Base-by-base conservation (phyloP, 1,140 invertebrate species). In the Colletes gigas region DNA sequence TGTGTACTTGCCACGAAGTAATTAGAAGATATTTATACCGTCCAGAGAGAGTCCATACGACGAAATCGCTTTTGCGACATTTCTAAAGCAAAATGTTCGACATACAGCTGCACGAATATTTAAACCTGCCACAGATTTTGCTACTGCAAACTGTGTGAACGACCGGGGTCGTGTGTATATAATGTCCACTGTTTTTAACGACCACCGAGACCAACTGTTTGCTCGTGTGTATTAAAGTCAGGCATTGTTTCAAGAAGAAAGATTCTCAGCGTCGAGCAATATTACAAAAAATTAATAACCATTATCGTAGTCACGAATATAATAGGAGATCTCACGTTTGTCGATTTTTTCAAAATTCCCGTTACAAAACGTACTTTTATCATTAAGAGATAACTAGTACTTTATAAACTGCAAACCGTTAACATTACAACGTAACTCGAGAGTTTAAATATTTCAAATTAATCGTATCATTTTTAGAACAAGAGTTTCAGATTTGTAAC, bases 61-160 rank as follows among this genome's bases (percentile, higher is more conserved):
- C 44, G 50, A 70, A 70, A 60, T 10, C 75, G 21, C 66, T 60
- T 75, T 60, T 50, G 44, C 41, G 55, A 30, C 12, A 17, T 41
- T 39, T 39, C 9, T 7, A 1, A n/a, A 60, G 10, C 21, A 17
- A n/a, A 57, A 76, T 54, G n/a, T 54, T 66, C 44, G 62, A 76
- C 55, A 69, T 59, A 59, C 15, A 59, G 6, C 30, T 21, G 14
- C 17, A 21, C 39, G 50, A 70, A 41, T 52, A 63, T 71, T 71
- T 71, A 78, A 62, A 71, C 57, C 57, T 52, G 68, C 50, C 47
- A 54, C 14, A 8, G 63, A 71, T 62, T 62, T 54, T 41, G 9
- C 57, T 54, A 10, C 30, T 52, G 10, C 12, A 17, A n/a, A 41
- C 55, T 30, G 30, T 44, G 17, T 54, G 71, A 30, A 60, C 47